Base-by-base conservation (phyloP, 2,797 vertebrate genomes). In the Vireo griseus region DNA sequence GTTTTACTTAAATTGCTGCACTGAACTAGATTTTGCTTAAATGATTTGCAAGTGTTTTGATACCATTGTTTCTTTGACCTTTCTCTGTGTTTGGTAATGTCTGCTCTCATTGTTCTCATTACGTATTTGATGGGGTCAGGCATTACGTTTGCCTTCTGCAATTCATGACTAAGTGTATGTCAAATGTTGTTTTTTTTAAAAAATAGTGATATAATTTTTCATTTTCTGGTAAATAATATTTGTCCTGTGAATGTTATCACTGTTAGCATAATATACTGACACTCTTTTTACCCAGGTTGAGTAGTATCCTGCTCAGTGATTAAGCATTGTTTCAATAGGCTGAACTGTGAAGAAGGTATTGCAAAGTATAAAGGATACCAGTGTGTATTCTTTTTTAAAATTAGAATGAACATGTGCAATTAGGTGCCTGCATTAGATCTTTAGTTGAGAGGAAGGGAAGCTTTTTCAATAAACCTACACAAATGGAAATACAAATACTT, bases 21-120 rank as follows among this genome's bases (percentile, higher is more conserved):
- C 79, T 93, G 57, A 86, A 88, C 54, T 91, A 92, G 35, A 57
- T 96, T 94, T 97, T 96, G 86, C 92, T 89, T 77, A 78, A 95
- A 82, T 75, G 72, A 83, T 89, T 89, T 90, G 65, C 54, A 87
- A 95, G 79, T 96, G 92, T 94, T 95, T 97, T 93, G 92, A 90
- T 80, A 39, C 88, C 83, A 12, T 97, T 81, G 51, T 97, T 97
- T 96, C 92, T 97, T 91, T 94, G 94, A 95, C 89, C 92, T 94
- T 80, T 94, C 92, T 94, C 91, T 96, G 94, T 97, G 97, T 97
- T 97, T 92, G 94, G 82, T 97, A 96, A 18, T 69, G 97, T 98
- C 97, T 97, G 95, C 97, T 97, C 81, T 97, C 97, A 96, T 96
- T 95, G 97, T 97, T 97, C 93, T 97, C 97, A 93, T 97, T 84